Conservation (phyloP, 2,888 invertebrate genomes). For the Pollenia labialis region DNA sequence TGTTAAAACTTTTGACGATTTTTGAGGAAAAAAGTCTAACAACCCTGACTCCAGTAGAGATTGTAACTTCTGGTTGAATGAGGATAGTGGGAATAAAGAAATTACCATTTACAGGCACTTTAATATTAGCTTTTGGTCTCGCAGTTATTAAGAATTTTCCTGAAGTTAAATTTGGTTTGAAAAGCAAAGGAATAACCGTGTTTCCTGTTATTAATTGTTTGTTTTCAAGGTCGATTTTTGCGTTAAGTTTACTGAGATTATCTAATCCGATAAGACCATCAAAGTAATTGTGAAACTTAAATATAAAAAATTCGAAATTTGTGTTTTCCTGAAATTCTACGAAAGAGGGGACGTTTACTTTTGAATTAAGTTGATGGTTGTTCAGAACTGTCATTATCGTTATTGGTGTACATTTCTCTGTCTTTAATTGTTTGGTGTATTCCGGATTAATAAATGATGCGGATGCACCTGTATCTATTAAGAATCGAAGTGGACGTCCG, state of each 20-base stretch:
- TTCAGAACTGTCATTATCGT: slow-evolving; percentile 24
- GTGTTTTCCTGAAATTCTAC: slow-evolving; percentile 30
- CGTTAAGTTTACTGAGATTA: background rate
- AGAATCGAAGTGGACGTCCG: slow-evolving; percentile 48
- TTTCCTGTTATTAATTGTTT: too few relatives aligned
- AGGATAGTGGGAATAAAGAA: background rate
- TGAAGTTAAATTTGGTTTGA: slow-evolving; percentile 56
- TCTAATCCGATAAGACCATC: slow-evolving; percentile 2
- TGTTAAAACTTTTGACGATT: too few relatives aligned
- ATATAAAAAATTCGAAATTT: slow-evolving; percentile 2
- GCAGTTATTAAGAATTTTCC: slow-evolving; percentile 39
- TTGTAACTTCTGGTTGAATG: slow-evolving; percentile 12
- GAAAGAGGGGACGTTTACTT: slow-evolving; percentile 20
- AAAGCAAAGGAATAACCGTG: too few relatives aligned
- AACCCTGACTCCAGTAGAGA: slow-evolving; percentile 48
- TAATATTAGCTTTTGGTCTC: slow-evolving; percentile 26
- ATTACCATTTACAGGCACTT: slow-evolving; percentile 2
- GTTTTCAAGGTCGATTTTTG: background rate
- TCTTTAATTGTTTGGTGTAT: slow-evolving; percentile 30
- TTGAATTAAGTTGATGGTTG: slow-evolving; percentile 25
- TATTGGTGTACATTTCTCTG: slow-evolving; percentile 50
- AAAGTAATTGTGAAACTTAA: background rate
- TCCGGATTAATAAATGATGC: slow-evolving; percentile 67
- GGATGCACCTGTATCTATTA: slow-evolving; percentile 48
- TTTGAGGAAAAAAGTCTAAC: too few relatives aligned